Percentiles rank a stretch among this genome's conserved stretches.
Conservation (phyloP, 1,140 invertebrate species). For the Tetramorium alpestre region DNA sequence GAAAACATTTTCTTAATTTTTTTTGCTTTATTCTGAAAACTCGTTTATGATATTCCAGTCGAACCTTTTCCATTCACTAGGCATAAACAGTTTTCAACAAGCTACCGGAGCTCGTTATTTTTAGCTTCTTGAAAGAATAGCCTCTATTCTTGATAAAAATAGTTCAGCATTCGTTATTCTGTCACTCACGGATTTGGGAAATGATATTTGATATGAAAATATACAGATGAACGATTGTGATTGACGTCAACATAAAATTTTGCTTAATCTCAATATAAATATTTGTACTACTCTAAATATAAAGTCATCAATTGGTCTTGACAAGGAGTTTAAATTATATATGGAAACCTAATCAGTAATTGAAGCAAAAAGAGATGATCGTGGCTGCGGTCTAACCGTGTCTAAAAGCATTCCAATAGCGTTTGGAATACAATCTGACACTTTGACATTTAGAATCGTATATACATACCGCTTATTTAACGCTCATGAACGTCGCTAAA, state of each 20-base stretch:
- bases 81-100: slow-evolving; percentile 16
- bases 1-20: not conserved
- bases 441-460: slow-evolving; percentile 80
- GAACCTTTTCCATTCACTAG: not conserved
- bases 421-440: slow-evolving; percentile 75
- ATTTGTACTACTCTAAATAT: not conserved
- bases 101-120: slow-evolving; percentile 80
- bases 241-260: slow-evolving; percentile 17
- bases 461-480: slow-evolving; percentile 45
- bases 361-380: slow-evolving; percentile 68
- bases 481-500: slow-evolving; percentile 48
- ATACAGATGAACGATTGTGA: not conserved
- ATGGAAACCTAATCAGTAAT: not conserved
- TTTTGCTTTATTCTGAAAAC: not conserved
- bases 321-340: not conserved
- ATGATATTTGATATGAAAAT: slow-evolving; percentile 25
- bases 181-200: slow-evolving; percentile 46
- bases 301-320: not conserved
- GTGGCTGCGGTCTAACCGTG: slow-evolving; percentile 76
- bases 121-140: slow-evolving; percentile 83
- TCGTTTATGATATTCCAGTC: not conserved
- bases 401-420: slow-evolving; percentile 81
- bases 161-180: slow-evolving; percentile 78
- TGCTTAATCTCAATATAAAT: slow-evolving; percentile 5
- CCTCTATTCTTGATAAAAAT: slow-evolving; percentile 83